phyloP scores from a whole-genome alignment of 1,140 invertebrate species.

The Caenorhabditis remanei region DNA sequence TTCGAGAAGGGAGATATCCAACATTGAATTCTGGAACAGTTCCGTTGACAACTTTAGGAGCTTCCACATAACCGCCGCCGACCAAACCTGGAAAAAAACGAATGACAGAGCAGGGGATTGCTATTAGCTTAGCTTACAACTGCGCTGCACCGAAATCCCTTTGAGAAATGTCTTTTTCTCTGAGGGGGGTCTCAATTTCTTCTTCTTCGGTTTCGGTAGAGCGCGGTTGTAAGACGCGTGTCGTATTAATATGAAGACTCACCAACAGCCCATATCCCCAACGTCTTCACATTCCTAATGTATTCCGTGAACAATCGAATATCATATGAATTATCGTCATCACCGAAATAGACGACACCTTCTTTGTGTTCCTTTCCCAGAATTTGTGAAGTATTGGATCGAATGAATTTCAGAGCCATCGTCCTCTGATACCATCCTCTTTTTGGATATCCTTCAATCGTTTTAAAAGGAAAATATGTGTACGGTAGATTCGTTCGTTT shows the following conservation, averaged over 20 bases:
- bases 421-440: constrained; percentile 82
- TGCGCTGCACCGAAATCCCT: no score
- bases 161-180: no score
- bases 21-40: constrained; percentile 62
- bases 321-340: constrained; percentile 77
- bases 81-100: constrained; percentile 58
- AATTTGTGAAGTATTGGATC: constrained; percentile 81
- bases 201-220: no score
- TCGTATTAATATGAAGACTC: no score
- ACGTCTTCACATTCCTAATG: constrained; percentile 80
- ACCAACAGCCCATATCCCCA: constrained; percentile 67
- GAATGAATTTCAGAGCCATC: constrained; percentile 88
- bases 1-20: constrained; percentile 42
- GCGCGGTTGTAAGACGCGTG: no score
- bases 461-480: constrained; percentile 86
- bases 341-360: constrained; percentile 76
- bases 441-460: constrained; percentile 81
- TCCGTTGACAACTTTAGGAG: constrained; percentile 62
- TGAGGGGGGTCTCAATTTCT: no score
- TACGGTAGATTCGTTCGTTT: constrained; percentile 82
- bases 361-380: constrained; percentile 64
- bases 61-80: constrained; percentile 61
- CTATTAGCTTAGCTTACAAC: no score
- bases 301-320: constrained; percentile 79
- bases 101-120: no score